Conservation (phyloP, 2,113 vertebrate genomes). For the Aleadryas rufinucha region DNA sequence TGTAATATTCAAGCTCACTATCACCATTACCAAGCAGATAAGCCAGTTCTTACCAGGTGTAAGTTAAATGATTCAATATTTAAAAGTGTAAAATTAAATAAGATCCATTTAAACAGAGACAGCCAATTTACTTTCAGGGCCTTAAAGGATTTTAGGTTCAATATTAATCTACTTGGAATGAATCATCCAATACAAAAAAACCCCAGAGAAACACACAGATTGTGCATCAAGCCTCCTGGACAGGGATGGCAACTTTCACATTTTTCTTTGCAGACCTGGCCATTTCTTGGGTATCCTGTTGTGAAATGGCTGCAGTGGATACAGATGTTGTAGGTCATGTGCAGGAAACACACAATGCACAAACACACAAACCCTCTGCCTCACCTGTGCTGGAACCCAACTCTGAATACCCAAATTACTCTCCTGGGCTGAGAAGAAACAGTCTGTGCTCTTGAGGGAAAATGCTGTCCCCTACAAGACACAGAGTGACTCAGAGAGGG, state of each 20-base stretch:
- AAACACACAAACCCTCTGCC: not conserved
- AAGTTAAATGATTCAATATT: not conserved
- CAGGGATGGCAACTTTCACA: not conserved
- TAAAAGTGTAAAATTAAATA: not conserved
- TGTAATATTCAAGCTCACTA: not conserved
- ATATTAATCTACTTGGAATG: not conserved
- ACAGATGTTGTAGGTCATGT: accelerated
- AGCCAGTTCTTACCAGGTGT: not conserved
- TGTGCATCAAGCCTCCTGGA: not conserved
- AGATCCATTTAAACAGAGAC: not conserved
- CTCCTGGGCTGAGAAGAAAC: not conserved
- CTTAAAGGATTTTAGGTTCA: not conserved
- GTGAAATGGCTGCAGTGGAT: not conserved
- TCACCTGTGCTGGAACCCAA: not conserved
- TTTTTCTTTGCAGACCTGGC: not conserved
- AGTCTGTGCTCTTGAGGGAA: not conserved
- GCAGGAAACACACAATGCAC: not conserved
- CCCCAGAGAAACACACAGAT: not conserved
- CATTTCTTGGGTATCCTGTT: not conserved
- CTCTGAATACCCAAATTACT: not conserved
- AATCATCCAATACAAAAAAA: not conserved
- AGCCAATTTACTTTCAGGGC: not conserved
- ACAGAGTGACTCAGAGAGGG: not conserved
- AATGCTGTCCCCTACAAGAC: not conserved
- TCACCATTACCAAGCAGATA: not conserved